These are phyloP conservation scores for Tetragnatha montana DNA, from an alignment of 2,888 invertebrate genomes.

Conservation along the genomic window DNA sequence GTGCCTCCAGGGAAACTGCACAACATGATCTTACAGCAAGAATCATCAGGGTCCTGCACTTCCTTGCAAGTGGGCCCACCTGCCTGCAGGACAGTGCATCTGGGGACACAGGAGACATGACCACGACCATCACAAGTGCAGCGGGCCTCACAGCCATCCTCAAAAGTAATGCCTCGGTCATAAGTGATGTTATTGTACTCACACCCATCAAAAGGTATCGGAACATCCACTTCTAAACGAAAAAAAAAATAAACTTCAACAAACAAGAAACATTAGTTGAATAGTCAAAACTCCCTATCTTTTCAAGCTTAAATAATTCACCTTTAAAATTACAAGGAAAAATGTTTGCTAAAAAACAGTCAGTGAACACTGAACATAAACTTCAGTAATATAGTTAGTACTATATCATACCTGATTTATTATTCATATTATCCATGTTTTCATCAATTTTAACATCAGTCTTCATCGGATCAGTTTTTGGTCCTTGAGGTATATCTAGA, in stretches of 20 bases:
- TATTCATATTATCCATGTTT: conserved; percentile 11
- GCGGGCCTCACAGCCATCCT: conserved; percentile 86
- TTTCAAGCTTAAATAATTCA: too few species aligned
- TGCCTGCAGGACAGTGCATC: conserved; percentile 65
- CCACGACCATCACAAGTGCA: conserved; percentile 87
- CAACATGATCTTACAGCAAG: conserved; percentile 72
- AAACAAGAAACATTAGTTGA: neutral
- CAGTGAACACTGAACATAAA: neutral
- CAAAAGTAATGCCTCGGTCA: conserved; percentile 83
- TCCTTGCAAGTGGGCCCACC: conserved; percentile 69
- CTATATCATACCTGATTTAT: conserved; percentile 2
- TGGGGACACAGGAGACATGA: conserved; percentile 83
- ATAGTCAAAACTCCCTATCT: too few species aligned
- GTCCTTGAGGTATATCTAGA: conserved; percentile 33
- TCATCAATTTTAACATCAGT: conserved; percentile 3
- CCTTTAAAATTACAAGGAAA: too few species aligned
- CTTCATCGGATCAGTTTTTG: neutral
- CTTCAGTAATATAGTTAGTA: neutral
- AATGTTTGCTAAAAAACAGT: neutral
- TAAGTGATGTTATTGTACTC: conserved; percentile 81
- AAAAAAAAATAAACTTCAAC: neutral
- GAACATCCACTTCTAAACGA: neutral
- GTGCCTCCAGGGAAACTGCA: conserved; percentile 70
- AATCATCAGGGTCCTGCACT: conserved; percentile 72
- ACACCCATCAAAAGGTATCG: conserved; percentile 79